A percentile compares a stretch with the other conserved stretches of the same genome.
Evolutionary conservation across 2,888 invertebrate genomes (phyloP).

Genomic region (Choreutis nemorana): DNA sequence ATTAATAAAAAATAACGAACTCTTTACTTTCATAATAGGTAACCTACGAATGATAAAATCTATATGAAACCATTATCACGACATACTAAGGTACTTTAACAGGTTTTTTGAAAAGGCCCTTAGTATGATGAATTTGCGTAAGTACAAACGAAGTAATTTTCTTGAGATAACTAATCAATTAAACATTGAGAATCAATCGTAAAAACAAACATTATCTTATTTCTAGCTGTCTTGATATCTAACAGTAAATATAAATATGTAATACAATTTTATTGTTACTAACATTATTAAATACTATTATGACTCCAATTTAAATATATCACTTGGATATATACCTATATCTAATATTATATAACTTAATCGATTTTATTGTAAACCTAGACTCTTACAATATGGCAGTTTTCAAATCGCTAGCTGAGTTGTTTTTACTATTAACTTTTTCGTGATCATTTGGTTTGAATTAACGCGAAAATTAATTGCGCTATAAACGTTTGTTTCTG

Average conservation of each 20-base stretch:
- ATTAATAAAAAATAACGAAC: no score
- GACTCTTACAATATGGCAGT: conserved; percentile 64
- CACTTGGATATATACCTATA: conserved; percentile 17
- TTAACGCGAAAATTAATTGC: conserved; percentile 25
- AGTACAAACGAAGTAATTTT: no score
- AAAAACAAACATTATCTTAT: no score
- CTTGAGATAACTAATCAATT: no score
- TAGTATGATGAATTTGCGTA: no score
- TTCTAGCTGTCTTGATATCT: conserved; percentile 5
- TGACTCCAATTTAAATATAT: conserved; percentile 58
- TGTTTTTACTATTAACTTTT: conserved; percentile 22
- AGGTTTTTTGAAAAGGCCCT: no score
- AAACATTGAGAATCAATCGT: no score
- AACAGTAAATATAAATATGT: conserved; percentile 9
- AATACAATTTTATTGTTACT: conserved; percentile 42
- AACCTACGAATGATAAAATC: no score
- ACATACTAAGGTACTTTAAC: no score
- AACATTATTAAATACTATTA: conserved; percentile 58
- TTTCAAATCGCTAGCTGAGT: conserved; percentile 63
- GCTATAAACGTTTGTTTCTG: conserved; percentile 12
- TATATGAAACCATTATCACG: no score
- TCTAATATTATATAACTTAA: conserved; percentile 30
- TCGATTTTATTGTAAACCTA: conserved; percentile 46
- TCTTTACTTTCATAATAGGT: no score
- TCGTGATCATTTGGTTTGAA: conserved; percentile 35